Evolutionary conservation across 2,113 vertebrate species (phyloP), one percentile per base, ranked within the genome.

Genomic region (Melanocharis versteri): DNA sequence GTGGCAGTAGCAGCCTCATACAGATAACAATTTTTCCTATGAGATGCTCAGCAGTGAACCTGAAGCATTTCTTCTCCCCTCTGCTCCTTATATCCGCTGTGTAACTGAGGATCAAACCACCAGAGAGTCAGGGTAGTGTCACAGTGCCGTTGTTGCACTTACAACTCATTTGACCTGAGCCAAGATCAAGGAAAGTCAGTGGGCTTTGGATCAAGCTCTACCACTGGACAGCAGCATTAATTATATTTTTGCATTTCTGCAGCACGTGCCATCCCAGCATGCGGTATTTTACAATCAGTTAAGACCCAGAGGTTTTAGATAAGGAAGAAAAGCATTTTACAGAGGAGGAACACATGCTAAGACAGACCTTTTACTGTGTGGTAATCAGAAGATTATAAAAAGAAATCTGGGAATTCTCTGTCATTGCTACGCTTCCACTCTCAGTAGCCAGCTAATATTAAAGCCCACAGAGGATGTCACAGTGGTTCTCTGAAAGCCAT

Each of bases 121-220:
- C 54, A 47, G 73, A 47, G 35, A 51, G 35, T 9, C 54, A 31
- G 37, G 5, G 33, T 1, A 40, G 6, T 4, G 37, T 11, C 11
- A 9, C 22, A 35, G 37, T 17, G 10, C 16, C 33, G 1, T 4
- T 0, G 0, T 5, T 15, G 37, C 1, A 14, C 40, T 79, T 24
- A 40, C 5, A 61, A 45, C 70, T 42, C 27, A 19, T 27, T 40
- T 24, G 18, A 37, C 33, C 24, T 21, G 58, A 83, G 70, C 66
- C 71, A 69, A 68, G 45, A 33, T 8, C 5, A 3, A 39, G 19
- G 14, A 23, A 89, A 65, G 11, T 50, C 37, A 14, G 18, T 22
- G 18, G 48, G 28, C 19, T 85, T 57, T 54, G 73, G 54, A 35
- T 42, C n/a, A 31, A 89, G 30, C 24, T 64, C 24, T 73, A 13